A percentile compares a stretch with the other conserved stretches of the same genome.
Evolutionary conservation across 1,140 invertebrate genomes (phyloP).

Genomic region (Globodera ellingtonae): DNA sequence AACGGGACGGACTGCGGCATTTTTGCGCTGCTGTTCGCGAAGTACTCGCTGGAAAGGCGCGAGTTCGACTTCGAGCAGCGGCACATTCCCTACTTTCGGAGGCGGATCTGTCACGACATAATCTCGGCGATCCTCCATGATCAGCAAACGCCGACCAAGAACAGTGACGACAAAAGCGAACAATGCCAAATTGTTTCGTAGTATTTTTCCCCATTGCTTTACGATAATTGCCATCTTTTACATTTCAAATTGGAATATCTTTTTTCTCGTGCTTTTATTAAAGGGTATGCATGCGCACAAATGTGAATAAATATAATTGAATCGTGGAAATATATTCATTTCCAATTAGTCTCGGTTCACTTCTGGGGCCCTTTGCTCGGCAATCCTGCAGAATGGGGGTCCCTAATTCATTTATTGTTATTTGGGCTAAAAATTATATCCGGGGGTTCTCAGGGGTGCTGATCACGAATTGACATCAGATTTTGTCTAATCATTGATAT

Average conservation of each 20-base stretch:
- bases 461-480: no score
- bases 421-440: no score
- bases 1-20: conserved; percentile 22
- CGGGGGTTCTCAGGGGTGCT: no score
- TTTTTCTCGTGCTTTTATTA: neutral
- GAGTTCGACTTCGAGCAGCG: conserved; percentile 7
- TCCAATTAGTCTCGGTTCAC: no score
- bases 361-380: no score
- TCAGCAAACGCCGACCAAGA: neutral
- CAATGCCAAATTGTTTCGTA: neutral
- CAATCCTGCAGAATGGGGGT: no score
- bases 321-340: no score
- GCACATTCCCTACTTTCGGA: conserved; percentile 24
- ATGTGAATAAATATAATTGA: neutral
- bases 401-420: no score
- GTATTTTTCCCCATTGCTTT: neutral
- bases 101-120: conserved; percentile 12
- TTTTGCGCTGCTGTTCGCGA: conserved; percentile 17
- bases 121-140: neutral
- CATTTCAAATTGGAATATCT: neutral
- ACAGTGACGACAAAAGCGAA: neutral
- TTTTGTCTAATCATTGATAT: no score
- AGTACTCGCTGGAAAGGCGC: conserved; percentile 4
- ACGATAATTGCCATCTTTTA: neutral
- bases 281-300: neutral